Conservation (phyloP, 1,140 invertebrate genomes). For the Oedothorax gibbosus region DNA sequence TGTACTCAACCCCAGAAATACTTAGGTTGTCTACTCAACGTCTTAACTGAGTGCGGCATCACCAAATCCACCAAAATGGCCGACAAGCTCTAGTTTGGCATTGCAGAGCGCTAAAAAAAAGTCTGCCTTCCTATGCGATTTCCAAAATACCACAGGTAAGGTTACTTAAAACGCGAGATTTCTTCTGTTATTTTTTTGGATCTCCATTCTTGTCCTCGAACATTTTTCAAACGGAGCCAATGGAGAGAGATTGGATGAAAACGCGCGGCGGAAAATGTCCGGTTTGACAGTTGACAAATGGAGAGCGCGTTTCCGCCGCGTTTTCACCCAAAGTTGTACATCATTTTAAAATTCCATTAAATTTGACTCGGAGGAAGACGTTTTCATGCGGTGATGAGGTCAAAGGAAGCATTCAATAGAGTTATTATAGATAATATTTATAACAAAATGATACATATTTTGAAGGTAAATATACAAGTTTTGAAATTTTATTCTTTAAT, state of each 20-base stretch:
- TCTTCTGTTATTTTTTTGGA: slow-evolving; percentile 21
- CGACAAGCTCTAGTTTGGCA: neutral
- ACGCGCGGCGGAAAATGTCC: slow-evolving; percentile 49
- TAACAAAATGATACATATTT: no score
- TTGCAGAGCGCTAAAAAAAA: no score
- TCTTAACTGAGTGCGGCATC: no score
- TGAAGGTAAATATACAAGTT: no score
- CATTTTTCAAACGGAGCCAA: slow-evolving; percentile 31
- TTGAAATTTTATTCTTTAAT: no score
- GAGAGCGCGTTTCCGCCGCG: slow-evolving; percentile 30
- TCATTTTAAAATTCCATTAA: slow-evolving; percentile 56
- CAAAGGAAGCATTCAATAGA: neutral
- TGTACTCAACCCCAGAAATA: no score
- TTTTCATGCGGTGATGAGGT: neutral
- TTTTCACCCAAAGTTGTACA: slow-evolving; percentile 31
- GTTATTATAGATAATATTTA: neutral
- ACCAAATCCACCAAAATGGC: neutral
- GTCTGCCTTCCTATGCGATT: no score
- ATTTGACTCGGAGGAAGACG: slow-evolving; percentile 46
- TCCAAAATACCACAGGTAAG: neutral
- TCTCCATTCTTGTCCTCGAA: slow-evolving; percentile 2
- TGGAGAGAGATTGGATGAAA: slow-evolving; percentile 45
- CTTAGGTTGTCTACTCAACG: no score
- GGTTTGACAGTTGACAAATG: slow-evolving; percentile 55
- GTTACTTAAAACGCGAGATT: slow-evolving; percentile 29